These are phyloP conservation scores for Cinara cedri DNA, from an alignment of 2,888 invertebrate genomes.

Conservation along the genomic window DNA sequence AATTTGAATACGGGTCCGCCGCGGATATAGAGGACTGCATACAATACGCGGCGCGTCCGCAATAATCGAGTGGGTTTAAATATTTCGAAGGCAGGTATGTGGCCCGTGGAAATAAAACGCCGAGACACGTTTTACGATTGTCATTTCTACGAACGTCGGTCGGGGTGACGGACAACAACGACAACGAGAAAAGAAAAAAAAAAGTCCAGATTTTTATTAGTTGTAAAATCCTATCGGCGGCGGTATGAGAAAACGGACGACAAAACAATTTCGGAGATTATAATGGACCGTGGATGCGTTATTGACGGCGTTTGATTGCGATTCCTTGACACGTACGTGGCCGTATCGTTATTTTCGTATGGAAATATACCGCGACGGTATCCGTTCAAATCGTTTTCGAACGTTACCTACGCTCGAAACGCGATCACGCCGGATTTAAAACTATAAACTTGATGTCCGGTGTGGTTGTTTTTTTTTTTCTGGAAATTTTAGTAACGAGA, in stretches of 20 bases:
- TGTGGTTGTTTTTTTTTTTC: too few relatives aligned
- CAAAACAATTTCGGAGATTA: constrained; percentile 14
- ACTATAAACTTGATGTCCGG: too few relatives aligned
- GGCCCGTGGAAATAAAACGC: background rate
- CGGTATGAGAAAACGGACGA: background rate
- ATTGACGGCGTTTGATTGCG: constrained; percentile 27
- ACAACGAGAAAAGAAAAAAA: constrained; percentile 9
- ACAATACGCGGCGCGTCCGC: constrained; percentile 8
- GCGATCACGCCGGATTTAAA: background rate
- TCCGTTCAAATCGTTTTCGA: constrained; percentile 4
- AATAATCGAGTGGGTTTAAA: constrained; percentile 1
- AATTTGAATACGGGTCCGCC: constrained; percentile 43
- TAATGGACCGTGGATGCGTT: constrained; percentile 1
- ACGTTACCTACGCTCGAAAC: background rate
- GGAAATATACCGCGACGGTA: background rate
- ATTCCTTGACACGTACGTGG: background rate
- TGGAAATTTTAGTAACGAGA: too few relatives aligned
- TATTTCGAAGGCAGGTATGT: too few relatives aligned
- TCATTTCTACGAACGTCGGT: constrained; percentile 35
- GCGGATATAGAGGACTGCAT: background rate
- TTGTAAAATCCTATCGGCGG: constrained; percentile 20
- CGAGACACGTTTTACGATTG: constrained; percentile 32
- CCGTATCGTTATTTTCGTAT: background rate
- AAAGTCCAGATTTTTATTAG: constrained; percentile 37
- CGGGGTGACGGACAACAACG: background rate